These are phyloP conservation scores for Drosophila trapezifrons DNA, from an alignment of 1,140 invertebrate genomes.

Conservation along the genomic window DNA sequence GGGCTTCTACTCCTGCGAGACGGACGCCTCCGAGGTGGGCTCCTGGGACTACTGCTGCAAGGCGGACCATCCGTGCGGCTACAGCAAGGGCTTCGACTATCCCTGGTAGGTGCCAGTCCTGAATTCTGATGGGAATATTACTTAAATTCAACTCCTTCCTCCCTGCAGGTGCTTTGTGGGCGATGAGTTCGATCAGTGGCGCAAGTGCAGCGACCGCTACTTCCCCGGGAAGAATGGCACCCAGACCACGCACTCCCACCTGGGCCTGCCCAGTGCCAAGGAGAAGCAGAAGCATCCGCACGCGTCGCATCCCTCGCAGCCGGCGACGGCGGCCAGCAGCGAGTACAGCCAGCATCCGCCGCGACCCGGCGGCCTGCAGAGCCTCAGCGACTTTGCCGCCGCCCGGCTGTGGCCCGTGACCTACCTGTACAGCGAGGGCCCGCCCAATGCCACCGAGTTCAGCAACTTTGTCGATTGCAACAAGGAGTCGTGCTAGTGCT, in stretches of 20 bases:
- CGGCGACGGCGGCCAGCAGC: slow-evolving; percentile 56
- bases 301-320: slow-evolving; percentile 28
- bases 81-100: slow-evolving; percentile 90
- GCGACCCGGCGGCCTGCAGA: slow-evolving; percentile 85
- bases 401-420: slow-evolving; percentile 88
- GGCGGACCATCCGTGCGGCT: slow-evolving; percentile 91
- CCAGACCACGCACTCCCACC: slow-evolving; percentile 59
- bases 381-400: slow-evolving; percentile 80
- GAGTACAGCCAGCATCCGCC: slow-evolving; percentile 83
- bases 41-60: slow-evolving; percentile 93
- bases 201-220: slow-evolving; percentile 92
- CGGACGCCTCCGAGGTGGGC: slow-evolving; percentile 88
- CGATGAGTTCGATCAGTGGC: slow-evolving; percentile 89
- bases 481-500: slow-evolving; percentile 77
- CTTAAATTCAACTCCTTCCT: not conserved
- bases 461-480: slow-evolving; percentile 84
- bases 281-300: slow-evolving; percentile 68
- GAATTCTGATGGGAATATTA: not conserved
- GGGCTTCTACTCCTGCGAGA: slow-evolving; percentile 91
- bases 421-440: slow-evolving; percentile 87
- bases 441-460: slow-evolving; percentile 85
- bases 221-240: slow-evolving; percentile 85
- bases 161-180: slow-evolving; percentile 91
- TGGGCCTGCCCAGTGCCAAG: slow-evolving; percentile 72
- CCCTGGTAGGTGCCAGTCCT: slow-evolving; percentile 86